These are phyloP conservation scores for Zaprionus ghesquierei DNA, from an alignment of 1,140 invertebrate genomes.

Conservation along the genomic window DNA sequence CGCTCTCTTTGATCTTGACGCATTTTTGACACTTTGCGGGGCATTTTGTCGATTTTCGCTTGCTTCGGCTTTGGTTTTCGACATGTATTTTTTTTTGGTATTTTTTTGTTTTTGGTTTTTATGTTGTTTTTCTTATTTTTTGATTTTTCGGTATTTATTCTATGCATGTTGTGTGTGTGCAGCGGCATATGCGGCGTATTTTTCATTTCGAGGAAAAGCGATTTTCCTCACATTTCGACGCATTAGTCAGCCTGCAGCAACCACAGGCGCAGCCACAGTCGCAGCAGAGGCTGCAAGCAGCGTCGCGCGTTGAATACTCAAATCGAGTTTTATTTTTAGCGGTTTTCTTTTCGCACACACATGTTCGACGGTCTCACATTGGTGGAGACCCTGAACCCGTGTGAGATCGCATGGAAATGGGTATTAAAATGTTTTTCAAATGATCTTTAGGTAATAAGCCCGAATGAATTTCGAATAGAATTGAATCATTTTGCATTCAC, in stretches of 20 bases:
- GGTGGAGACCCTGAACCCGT: background rate
- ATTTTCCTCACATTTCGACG: conserved; percentile 56
- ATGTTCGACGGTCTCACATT: background rate
- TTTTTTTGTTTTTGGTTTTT: background rate
- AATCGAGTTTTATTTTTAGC: conserved; percentile 12
- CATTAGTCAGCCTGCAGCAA: conserved; percentile 66
- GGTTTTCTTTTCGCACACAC: background rate
- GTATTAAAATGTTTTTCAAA: background rate
- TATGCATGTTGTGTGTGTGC: conserved; percentile 25
- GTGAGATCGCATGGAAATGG: background rate
- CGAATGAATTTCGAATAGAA: background rate
- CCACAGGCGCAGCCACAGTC: background rate
- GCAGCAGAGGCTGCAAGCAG: conserved; percentile 11
- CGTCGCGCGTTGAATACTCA: conserved; percentile 35
- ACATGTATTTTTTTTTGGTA: conserved; percentile 2
- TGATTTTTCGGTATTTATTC: conserved; percentile 31
- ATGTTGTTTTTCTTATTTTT: conserved; percentile 1
- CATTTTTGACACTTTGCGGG: conserved; percentile 77
- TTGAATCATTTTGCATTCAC: background rate
- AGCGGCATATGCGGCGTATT: conserved; percentile 58
- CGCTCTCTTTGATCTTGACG: conserved; percentile 76
- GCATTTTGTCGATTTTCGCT: conserved; percentile 50
- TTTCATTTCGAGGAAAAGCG: conserved; percentile 55
- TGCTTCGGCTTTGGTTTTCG: conserved; percentile 26
- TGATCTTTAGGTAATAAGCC: background rate